phyloP scores from a whole-genome alignment of 2,888 invertebrate species.

The Glaucopsyche alexis region DNA sequence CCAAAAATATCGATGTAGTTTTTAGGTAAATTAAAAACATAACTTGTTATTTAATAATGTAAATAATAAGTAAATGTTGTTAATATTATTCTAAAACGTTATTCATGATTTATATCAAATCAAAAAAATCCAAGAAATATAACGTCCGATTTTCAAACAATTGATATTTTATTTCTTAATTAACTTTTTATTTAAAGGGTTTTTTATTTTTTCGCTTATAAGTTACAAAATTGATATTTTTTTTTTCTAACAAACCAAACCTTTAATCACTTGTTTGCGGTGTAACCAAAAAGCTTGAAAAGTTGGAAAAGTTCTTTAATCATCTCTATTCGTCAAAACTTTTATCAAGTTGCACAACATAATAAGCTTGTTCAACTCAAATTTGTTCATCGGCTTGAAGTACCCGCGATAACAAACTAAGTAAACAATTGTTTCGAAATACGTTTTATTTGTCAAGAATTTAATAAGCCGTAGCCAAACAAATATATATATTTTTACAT shows the following conservation, averaged over 20 bases:
- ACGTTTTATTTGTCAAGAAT: not conserved
- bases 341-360: not conserved
- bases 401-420: not conserved
- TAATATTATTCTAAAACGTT: too few species aligned
- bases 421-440: not conserved
- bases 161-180: too few species aligned
- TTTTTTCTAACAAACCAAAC: not conserved
- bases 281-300: not conserved
- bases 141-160: too few species aligned
- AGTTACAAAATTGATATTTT: not conserved
- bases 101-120: too few species aligned
- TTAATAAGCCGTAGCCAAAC: too few species aligned
- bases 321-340: slow-evolving; percentile 17
- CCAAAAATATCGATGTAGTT: too few species aligned
- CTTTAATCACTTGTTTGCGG: slow-evolving; percentile 31
- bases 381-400: not conserved
- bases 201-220: not conserved
- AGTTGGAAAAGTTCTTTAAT: slow-evolving; percentile 12
- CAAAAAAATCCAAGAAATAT: too few species aligned
- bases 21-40: too few species aligned
- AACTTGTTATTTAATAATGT: too few species aligned
- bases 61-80: too few species aligned
- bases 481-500: too few species aligned
- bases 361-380: slow-evolving; percentile 4
- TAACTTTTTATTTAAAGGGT: too few species aligned